Base-by-base conservation (phyloP, 2,888 invertebrate species). In the Spilosoma lubricipeda region DNA sequence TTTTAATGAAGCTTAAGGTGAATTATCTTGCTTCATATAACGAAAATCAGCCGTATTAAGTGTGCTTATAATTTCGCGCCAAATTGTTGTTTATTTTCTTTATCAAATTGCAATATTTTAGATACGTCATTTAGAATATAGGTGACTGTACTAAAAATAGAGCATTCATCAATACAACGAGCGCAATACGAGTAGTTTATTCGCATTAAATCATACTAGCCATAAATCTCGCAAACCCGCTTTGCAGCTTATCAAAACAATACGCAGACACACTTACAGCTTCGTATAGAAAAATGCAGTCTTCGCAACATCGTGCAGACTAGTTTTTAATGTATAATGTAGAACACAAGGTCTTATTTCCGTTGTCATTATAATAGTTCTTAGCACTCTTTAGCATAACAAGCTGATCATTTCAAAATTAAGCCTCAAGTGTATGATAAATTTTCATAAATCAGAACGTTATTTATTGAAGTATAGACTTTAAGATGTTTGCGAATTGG, bases 171-270 rank as follows among this genome's bases (percentile, higher is more conserved):
- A 93, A 92, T 93, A 92, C 91, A 91, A 90, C 90, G 90, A 91
- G 91, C 89, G 91, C 91, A 90, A 92, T 87, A 90, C 92, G 90
- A 94, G 93, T 95, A 93, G 94, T 95, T 94, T 95, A 95, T 95
- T 95, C 96, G 92, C 94, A 93, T 95, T 96, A 96, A 95, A 96
- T 96, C 96, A 96, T 93, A 92, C 93, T 89, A 91, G 90, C 91
- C 92, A 94, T 96, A 96, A 96, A 96, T 96, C 94, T 93, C 86
- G 87, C 92, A 92, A 95, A 96, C 96, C 93, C 93, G 96, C 95
- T 95, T 91, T 91, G 89, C 94, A 95, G 95, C 95, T 95, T 96
- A 95, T 96, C 96, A 96, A 95, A 96, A 96, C 95, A 96, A 96
- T 96, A 95, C 95, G 92, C 95, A 94, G 94, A 95, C 95, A 95